phyloP scores from a whole-genome alignment of 2,888 invertebrate species.

The Embidobia sp. region DNA sequence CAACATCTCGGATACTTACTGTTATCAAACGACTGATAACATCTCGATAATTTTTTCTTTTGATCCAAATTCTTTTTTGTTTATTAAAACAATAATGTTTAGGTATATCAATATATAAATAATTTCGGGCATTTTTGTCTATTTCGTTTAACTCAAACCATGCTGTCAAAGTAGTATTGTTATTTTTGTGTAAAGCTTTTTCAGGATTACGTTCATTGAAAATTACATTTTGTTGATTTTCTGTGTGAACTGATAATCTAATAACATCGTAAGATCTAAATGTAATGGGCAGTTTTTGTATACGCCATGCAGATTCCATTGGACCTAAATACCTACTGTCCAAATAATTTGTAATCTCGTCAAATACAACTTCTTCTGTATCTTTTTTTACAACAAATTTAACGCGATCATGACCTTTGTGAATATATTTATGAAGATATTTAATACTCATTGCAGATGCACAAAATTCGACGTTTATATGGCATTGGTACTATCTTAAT shows the following conservation, averaged over 20 bases:
- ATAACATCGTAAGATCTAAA: conserved; percentile 48
- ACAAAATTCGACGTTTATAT: conserved; percentile 61
- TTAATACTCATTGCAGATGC: conserved; percentile 49
- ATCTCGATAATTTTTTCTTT: conserved; percentile 13
- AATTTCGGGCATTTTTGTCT: neutral
- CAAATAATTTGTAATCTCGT: conserved; percentile 32
- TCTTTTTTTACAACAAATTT: neutral
- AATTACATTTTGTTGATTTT: conserved; percentile 49
- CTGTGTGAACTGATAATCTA: conserved; percentile 46
- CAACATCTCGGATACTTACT: conserved; percentile 42
- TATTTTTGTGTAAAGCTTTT: conserved; percentile 7
- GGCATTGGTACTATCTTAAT: conserved; percentile 45
- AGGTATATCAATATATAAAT: conserved; percentile 2
- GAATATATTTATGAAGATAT: conserved; percentile 52
- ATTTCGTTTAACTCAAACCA: conserved; percentile 46
- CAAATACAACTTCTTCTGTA: neutral
- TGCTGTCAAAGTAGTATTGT: conserved; percentile 43
- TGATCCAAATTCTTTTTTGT: conserved; percentile 6
- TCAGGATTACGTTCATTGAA: conserved; percentile 8
- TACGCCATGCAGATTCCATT: conserved; percentile 63
- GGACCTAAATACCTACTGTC: conserved; percentile 55
- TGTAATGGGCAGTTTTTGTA: conserved; percentile 51
- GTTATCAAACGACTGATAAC: conserved; percentile 30
- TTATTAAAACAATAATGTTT: conserved; percentile 8
- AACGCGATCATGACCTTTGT: conserved; percentile 17